phyloP scores from a whole-genome alignment of 2,797 vertebrate species.

The Sebastes itinus region DNA sequence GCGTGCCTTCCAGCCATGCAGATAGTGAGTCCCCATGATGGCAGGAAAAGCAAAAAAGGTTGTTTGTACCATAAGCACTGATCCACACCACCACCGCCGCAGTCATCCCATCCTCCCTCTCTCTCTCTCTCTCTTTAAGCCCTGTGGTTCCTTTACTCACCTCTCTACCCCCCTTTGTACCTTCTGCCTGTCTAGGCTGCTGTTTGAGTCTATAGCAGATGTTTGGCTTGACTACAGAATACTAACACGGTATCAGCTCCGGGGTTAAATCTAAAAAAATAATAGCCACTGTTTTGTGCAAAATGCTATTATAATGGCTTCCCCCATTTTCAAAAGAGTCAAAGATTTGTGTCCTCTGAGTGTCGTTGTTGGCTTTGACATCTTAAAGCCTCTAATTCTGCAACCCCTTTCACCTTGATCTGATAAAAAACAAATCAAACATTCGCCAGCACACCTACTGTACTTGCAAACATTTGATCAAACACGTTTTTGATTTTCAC shows the following conservation, averaged over 20 bases:
- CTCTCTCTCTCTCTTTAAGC: slow-evolving; percentile 25
- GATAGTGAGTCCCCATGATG: slow-evolving; percentile 49
- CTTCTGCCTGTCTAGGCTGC: slow-evolving; percentile 1
- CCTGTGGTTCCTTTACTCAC: slow-evolving; percentile 3
- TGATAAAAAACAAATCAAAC: slow-evolving; percentile 48
- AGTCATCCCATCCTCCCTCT: not conserved
- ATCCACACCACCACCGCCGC: slow-evolving; percentile 34
- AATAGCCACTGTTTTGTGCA: not conserved
- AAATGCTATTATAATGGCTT: not conserved
- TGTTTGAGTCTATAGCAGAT: slow-evolving; percentile 19
- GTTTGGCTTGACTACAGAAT: slow-evolving; percentile 1
- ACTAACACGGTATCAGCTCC: not conserved
- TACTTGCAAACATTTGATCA: slow-evolving; percentile 51
- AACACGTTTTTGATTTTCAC: slow-evolving; percentile 35
- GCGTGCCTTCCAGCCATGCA: slow-evolving; percentile 57
- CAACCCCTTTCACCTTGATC: slow-evolving; percentile 33
- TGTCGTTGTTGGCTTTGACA: slow-evolving; percentile 19
- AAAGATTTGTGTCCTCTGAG: slow-evolving; percentile 20
- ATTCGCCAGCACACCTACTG: slow-evolving; percentile 45
- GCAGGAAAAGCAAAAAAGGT: slow-evolving; percentile 55
- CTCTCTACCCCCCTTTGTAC: not conserved
- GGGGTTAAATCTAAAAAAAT: not conserved
- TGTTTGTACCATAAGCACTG: slow-evolving; percentile 62
- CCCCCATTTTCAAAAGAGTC: not conserved
- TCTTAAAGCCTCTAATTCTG: slow-evolving; percentile 42